Conservation (phyloP, 1,140 invertebrate genomes). For the Wiebesia pumilae region DNA sequence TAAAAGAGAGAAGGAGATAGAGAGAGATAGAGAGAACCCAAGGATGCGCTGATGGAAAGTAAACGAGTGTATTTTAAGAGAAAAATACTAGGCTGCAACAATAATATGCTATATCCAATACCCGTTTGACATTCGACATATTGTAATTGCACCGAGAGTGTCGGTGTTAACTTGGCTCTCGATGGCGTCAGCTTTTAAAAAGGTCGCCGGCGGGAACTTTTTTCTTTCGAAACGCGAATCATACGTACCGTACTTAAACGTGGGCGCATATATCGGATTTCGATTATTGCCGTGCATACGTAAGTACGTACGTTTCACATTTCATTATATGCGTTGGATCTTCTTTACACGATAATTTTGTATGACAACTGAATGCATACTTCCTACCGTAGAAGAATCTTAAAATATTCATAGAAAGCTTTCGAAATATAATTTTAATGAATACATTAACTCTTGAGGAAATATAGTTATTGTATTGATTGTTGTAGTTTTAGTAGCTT, state of each 20-base stretch:
- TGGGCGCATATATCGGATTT: slow-evolving; percentile 30
- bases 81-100: slow-evolving; percentile 1
- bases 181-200: neutral
- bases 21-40: neutral
- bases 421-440: neutral
- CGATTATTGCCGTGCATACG: slow-evolving; percentile 25
- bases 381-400: neutral
- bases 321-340: slow-evolving; percentile 11
- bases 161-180: neutral
- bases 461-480: neutral
- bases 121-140: slow-evolving; percentile 34
- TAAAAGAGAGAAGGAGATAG: neutral
- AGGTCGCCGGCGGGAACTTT: neutral
- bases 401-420: neutral
- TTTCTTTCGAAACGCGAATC: neutral
- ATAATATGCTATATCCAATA: neutral
- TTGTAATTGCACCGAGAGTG: slow-evolving; percentile 18
- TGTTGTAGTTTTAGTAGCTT: neutral
- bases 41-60: neutral
- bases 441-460: neutral
- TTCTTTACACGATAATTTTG: slow-evolving; percentile 13
- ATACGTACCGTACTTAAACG: neutral
- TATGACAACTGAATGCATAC: slow-evolving; percentile 13
- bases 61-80: neutral
- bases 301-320: neutral